Evolutionary conservation across 2,888 invertebrate species (phyloP).

Genomic region (Rapana venosa): DNA sequence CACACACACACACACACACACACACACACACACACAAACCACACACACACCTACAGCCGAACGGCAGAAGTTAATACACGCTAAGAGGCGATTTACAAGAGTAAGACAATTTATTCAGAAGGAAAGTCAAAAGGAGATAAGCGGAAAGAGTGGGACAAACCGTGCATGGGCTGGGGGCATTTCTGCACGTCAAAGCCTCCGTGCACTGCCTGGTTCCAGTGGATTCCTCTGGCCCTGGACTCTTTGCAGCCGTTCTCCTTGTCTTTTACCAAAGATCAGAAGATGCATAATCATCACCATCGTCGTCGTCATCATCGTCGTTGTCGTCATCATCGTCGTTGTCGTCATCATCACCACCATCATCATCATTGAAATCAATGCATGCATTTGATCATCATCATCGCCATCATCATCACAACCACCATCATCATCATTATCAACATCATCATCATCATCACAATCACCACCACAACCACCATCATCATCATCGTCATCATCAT

Average conservation of each 20-base stretch:
- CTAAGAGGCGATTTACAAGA: too few species aligned
- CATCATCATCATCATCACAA: background rate
- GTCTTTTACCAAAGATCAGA: background rate
- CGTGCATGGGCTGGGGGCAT: conserved; percentile 12
- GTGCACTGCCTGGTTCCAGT: background rate
- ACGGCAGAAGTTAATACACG: too few species aligned
- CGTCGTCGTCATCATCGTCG: too few species aligned
- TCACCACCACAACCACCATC: background rate
- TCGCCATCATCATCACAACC: background rate
- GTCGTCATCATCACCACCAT: too few species aligned
- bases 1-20: background rate
- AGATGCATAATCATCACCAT: too few species aligned
- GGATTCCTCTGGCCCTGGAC: background rate
- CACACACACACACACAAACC: background rate
- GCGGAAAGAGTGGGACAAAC: background rate
- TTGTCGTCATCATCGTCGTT: too few species aligned
- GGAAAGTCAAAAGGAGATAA: too few species aligned
- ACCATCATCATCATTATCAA: background rate
- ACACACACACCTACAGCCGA: too few species aligned
- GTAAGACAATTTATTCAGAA: too few species aligned
- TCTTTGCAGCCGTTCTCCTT: background rate
- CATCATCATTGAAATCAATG: too few species aligned
- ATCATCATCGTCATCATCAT: background rate
- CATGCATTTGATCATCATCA: background rate
- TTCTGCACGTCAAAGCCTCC: conserved; percentile 10